phyloP scores from a whole-genome alignment of 2,888 invertebrate genomes.

The Patella pellucida region DNA sequence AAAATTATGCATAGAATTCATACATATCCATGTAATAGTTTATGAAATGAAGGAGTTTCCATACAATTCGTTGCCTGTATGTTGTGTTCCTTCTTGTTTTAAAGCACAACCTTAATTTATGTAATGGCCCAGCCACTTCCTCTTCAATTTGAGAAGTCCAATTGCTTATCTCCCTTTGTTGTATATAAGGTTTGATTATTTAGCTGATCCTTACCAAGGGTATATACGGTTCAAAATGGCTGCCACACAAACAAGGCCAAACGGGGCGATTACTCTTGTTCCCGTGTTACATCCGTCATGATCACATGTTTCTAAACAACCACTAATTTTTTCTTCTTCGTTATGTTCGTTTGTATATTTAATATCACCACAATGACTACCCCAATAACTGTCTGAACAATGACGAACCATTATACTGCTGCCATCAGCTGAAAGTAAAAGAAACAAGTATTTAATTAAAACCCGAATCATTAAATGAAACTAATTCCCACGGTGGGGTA shows the following conservation, averaged over 20 bases:
- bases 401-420: slow-evolving; percentile 60
- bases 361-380: slow-evolving; percentile 63
- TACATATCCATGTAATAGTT: too few species aligned
- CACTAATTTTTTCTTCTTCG: slow-evolving; percentile 46
- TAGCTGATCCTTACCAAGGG: too few species aligned
- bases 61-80: too few species aligned
- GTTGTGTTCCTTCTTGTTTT: too few species aligned
- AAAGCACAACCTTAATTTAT: not conserved
- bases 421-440: slow-evolving; percentile 54
- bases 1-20: slow-evolving; percentile 2
- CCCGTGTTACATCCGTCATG: slow-evolving; percentile 65
- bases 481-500: too few species aligned
- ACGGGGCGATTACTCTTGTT: slow-evolving; percentile 13
- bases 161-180: too few species aligned
- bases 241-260: slow-evolving; percentile 1
- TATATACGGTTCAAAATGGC: not conserved
- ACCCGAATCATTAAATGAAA: too few species aligned
- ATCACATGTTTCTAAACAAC: slow-evolving; percentile 64
- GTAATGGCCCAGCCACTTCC: too few species aligned
- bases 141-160: too few species aligned
- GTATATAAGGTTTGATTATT: too few species aligned
- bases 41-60: too few species aligned
- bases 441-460: too few species aligned
- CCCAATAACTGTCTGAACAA: slow-evolving; percentile 63
- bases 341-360: slow-evolving; percentile 45